Conservation (phyloP, 2,113 vertebrate species). For the Phalacrocorax pelagicus region DNA sequence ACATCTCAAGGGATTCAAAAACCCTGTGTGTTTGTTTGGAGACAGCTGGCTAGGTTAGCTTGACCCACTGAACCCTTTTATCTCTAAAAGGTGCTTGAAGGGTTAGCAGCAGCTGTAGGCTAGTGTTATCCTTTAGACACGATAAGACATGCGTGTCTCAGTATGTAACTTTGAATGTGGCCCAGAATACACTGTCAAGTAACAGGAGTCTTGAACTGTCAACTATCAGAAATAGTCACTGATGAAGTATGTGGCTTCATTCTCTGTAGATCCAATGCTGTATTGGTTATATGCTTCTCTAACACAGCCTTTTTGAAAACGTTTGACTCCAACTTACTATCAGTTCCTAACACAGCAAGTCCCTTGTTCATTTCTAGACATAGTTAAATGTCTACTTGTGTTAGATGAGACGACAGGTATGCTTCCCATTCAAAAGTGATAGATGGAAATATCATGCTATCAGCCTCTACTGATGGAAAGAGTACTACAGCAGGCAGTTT, state of each 20-base stretch:
- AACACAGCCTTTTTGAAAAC: background rate
- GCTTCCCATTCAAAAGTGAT: background rate
- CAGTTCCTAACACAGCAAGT: background rate
- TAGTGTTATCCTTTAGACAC: background rate
- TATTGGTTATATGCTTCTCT: background rate
- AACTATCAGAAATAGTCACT: background rate
- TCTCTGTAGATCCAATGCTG: background rate
- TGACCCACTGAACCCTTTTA: background rate
- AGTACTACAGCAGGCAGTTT: background rate
- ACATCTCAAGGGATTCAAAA: background rate
- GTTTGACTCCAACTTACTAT: background rate
- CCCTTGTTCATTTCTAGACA: background rate
- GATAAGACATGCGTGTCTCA: background rate
- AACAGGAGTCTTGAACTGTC: background rate
- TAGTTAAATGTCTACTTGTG: background rate
- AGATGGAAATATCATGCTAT: background rate
- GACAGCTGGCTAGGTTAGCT: background rate
- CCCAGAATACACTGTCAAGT: background rate
- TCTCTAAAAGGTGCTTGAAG: background rate
- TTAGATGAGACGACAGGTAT: background rate
- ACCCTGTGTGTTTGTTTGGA: background rate
- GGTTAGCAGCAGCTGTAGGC: background rate
- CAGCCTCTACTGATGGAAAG: background rate
- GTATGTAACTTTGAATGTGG: background rate
- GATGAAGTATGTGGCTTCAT: background rate